Evolutionary conservation across 2,888 invertebrate genomes (phyloP), one percentile per base, ranked within the genome.

Genomic region (Andrena minutula): DNA sequence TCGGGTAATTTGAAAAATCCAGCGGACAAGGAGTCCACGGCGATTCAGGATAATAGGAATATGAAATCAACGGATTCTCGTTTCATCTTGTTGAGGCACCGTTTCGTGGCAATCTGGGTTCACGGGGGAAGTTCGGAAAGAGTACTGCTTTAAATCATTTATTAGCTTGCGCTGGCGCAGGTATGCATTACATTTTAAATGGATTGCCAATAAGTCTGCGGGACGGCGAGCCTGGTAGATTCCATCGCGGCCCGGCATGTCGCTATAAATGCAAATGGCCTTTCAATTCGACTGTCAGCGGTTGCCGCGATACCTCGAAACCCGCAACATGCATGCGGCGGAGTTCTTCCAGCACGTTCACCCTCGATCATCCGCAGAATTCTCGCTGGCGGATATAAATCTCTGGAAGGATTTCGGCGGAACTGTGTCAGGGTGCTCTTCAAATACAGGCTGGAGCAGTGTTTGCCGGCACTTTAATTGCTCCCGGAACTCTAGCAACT

Each of bases 251-350:
- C 20, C 20, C 7, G 16, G 23, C 10, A 49, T 32, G 32, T 69
- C 49, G n/a, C 70, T 51, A 58, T 66, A 81, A 71, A 72, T 49
- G 26, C 49, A 53, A 76, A 74, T 72, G 23, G 58, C 49, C 56
- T 64, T 68, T 76, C 61, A 23, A 23, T 77, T 76, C 12, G 12
- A 35, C 53, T 7, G 47, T 71, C 75, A 41, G 41, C 53, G 23
- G 53, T 53, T 63, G 63, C 75, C 51, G 20, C 32, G 3, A 63
- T 35, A 69, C 49, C 51, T 51, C 10, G 28, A 16, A 71, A 41
- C 23, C 7, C 16, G 30, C n/a, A 12, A 41, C 41, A 41, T 41
- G 41, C 16, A 41, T 16, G 41, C 41, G 0, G 5, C 41, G 12
- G 41, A 7, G 51, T 49, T 70, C 64, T 75, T 41, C 51, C 51